A percentile compares a stretch with the other conserved stretches of the same genome.
phyloP scores from a whole-genome alignment of 2,888 invertebrate species.

The Morpho deidamia region DNA sequence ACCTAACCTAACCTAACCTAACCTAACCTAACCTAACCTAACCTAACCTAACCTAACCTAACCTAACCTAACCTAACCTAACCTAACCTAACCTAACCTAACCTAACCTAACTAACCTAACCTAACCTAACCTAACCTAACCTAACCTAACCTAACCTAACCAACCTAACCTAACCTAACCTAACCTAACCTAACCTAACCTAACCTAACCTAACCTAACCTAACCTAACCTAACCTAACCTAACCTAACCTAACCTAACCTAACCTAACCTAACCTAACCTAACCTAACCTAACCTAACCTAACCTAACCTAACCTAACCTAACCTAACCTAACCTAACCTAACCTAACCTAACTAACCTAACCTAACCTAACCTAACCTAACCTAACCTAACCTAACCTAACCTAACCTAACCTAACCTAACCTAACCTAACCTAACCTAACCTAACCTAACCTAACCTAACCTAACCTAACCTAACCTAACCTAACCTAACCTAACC shows the following conservation, averaged over 20 bases:
- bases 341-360: slow-evolving; percentile 15
- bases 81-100: slow-evolving; percentile 8
- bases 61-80: too few species aligned
- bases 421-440: background rate
- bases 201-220: slow-evolving; percentile 8
- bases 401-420: slow-evolving; percentile 15
- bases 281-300: slow-evolving; percentile 15
- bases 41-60: too few species aligned
- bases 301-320: too few species aligned
- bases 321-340: slow-evolving; percentile 15
- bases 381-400: too few species aligned
- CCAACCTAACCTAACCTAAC: slow-evolving; percentile 9
- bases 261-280: slow-evolving; percentile 10
- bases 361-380: slow-evolving; percentile 15
- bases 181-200: slow-evolving; percentile 7
- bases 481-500: slow-evolving; percentile 16
- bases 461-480: background rate
- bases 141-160: slow-evolving; percentile 9
- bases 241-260: slow-evolving; percentile 9
- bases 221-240: slow-evolving; percentile 9
- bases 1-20: too few species aligned
- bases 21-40: too few species aligned
- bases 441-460: background rate
- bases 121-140: slow-evolving; percentile 9
- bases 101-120: slow-evolving; percentile 11